Percentiles rank a stretch among this genome's conserved stretches.
These are phyloP conservation scores for Onthophagus sagittarius DNA, from an alignment of 2,888 invertebrate genomes.

Conservation along the genomic window DNA sequence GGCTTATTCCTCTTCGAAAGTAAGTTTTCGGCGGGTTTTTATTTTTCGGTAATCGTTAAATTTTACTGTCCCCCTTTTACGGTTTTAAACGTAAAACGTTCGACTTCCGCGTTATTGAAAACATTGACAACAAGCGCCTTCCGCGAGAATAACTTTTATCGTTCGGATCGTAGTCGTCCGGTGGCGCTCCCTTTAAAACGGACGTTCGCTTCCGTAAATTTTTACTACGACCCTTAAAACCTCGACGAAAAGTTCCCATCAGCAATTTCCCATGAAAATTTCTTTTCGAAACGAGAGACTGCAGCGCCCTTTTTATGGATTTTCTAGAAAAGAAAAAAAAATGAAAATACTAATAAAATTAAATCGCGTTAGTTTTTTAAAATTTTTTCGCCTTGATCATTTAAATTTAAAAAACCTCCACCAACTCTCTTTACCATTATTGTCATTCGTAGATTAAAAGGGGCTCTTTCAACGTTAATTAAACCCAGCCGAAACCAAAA, in stretches of 20 bases:
- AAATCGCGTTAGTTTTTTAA: too few species aligned
- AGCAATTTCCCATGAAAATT: not conserved
- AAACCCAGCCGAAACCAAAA: not conserved
- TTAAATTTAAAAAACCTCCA: too few species aligned
- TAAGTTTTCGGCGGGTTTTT: too few species aligned
- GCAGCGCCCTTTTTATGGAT: too few species aligned
- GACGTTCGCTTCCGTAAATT: not conserved
- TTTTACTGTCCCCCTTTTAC: not conserved
- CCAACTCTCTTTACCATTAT: not conserved
- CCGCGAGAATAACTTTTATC: not conserved
- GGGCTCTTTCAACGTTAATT: not conserved
- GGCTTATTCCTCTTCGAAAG: too few species aligned
- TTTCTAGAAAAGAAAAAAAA: not conserved
- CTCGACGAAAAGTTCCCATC: not conserved
- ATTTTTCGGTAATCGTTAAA: not conserved
- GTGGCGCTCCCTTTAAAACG: not conserved
- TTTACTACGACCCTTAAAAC: not conserved
- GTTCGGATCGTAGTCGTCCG: not conserved
- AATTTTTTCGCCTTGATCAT: too few species aligned
- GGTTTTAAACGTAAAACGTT: not conserved
- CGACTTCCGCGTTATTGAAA: constrained; percentile 10
- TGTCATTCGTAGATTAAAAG: not conserved
- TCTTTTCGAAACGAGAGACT: not conserved
- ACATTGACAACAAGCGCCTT: constrained; percentile 4
- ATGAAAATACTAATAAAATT: too few species aligned